Evolutionary conservation across 2,888 invertebrate genomes (phyloP), one percentile per base, ranked within the genome.

Genomic region (Drosophila pseudotakahashii): DNA sequence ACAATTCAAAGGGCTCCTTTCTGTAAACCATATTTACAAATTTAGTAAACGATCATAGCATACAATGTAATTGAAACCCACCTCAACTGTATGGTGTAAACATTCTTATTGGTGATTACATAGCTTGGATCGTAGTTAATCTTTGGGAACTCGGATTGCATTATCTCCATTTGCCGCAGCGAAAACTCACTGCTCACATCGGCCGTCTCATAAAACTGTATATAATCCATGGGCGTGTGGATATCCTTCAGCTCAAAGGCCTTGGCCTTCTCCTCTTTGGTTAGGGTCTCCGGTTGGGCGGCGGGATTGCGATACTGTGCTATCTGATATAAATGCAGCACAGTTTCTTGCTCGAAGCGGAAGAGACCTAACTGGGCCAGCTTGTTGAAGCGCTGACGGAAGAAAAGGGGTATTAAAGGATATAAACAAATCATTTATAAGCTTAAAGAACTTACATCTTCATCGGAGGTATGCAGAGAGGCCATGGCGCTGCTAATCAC

Each of bases 401-500:
- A 10, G 23, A 32, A 57, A 7, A 16, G 14, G 9, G 5, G 9
- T 3, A 9, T 5, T 11, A 1, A n/a, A 16, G 1, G 4, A 1
- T 6, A 9, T 37, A 10, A 3, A 10, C 0, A 32, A 10, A 2
- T 32, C 4, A 23, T 4, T 26, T 26, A 26, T 4, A 3, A 16
- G 10, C 11, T 1, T 2, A 26, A 26, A 1, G 0, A 19, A 30
- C 87, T 79, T 69, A 92, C 92, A 82, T 91, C 90, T 55, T 91
- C 91, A 23, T 92, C 91, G 30, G 90, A 89, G 26, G 89, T 91
- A 45, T 89, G 90, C 34, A 91, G 69, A 3, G 92, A 91, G 13
- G 92, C 91, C 90, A 92, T 91, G 32, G 91, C 91, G 68, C 92
- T 92, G 77, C 92, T 92, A 23, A 92, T 91, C 11, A 92, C 91